These are phyloP conservation scores for Pygathrix nemaeus DNA, from an alignment of 2,113 vertebrate genomes.

Conservation along the genomic window DNA sequence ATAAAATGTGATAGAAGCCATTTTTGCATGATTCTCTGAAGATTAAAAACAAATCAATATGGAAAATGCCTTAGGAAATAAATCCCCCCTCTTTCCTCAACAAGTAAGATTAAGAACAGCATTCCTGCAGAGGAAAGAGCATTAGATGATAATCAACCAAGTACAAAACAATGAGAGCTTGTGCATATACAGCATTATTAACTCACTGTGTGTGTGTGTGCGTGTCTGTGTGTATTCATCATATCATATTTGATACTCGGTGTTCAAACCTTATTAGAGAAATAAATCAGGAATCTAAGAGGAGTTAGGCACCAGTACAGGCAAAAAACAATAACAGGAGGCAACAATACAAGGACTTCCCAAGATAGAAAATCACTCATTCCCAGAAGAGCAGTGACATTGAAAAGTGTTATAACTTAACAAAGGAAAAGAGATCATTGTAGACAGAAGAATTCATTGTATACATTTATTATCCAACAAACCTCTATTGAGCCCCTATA, in stretches of 20 bases:
- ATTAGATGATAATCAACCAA: background rate
- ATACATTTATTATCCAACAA: background rate
- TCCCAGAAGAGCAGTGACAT: background rate
- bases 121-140: background rate
- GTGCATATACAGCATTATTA: background rate
- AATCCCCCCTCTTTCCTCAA: background rate
- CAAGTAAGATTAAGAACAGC: background rate
- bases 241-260: background rate
- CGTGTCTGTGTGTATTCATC: background rate
- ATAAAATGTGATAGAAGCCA: background rate
- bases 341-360: background rate
- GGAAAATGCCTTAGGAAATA: background rate
- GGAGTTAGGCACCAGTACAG: background rate
- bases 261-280: background rate
- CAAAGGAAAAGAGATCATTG: background rate
- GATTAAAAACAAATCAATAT: background rate
- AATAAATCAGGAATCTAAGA: background rate
- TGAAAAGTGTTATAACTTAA: background rate
- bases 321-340: background rate
- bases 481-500: background rate
- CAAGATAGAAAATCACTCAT: background rate
- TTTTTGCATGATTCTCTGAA: background rate
- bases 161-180: background rate
- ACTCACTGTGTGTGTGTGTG: background rate
- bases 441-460: background rate